phyloP scores from a whole-genome alignment of 2,888 invertebrate genomes.

The Polyommatus icarus region DNA sequence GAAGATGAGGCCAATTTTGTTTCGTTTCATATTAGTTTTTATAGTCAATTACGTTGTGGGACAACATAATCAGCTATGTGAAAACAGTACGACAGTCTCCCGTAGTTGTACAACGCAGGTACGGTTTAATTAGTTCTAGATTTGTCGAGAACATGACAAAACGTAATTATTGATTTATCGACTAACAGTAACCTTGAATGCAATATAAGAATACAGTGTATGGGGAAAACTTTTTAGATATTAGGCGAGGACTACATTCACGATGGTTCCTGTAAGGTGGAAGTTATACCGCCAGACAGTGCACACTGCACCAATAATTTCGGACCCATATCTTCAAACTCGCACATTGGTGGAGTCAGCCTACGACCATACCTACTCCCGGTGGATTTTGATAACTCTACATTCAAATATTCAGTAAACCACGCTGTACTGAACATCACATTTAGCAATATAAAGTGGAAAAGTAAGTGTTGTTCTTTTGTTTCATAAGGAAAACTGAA shows the following conservation, averaged over 20 bases:
- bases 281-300: conserved; percentile 61
- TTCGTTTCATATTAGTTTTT: conserved; percentile 53
- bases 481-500: background rate
- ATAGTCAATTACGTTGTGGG: conserved; percentile 54
- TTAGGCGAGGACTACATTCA: conserved; percentile 53
- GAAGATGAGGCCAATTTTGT: conserved; percentile 44
- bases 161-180: conserved; percentile 39
- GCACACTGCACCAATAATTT: conserved; percentile 61
- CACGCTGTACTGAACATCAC: conserved; percentile 70
- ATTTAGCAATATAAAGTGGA: conserved; percentile 74
- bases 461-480: conserved; percentile 56
- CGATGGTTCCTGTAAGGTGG: conserved; percentile 60
- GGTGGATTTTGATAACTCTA: conserved; percentile 39
- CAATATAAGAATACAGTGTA: background rate
- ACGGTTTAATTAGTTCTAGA: conserved; percentile 35
- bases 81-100: conserved; percentile 53
- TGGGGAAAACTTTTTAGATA: conserved; percentile 47
- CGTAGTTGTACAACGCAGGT: conserved; percentile 70
- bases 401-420: conserved; percentile 47
- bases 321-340: conserved; percentile 59
- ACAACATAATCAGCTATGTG: conserved; percentile 54
- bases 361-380: conserved; percentile 62
- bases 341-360: conserved; percentile 64
- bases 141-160: conserved; percentile 14
- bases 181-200: conserved; percentile 37